Conservation (phyloP, 2,113 vertebrate genomes). For the Ascaphus truei region DNA sequence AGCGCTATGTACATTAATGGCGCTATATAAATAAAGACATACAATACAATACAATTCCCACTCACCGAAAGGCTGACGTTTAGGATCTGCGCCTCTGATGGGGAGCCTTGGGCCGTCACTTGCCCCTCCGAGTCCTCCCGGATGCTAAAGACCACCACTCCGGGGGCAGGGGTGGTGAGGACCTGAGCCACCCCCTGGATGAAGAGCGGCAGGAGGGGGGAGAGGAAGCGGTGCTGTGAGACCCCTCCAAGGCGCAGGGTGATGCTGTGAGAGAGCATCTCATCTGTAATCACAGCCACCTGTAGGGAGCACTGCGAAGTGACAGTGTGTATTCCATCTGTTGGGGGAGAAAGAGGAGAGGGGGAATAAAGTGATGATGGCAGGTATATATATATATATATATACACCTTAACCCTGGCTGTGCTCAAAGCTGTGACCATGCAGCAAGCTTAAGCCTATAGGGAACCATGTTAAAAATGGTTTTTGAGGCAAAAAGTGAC, state of each 20-base stretch:
- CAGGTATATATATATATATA: no score
- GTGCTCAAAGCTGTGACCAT: no score
- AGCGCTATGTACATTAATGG: no score
- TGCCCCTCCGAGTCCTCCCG: constrained; percentile 86
- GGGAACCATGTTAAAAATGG: no score
- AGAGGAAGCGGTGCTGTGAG: constrained; percentile 89
- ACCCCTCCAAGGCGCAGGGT: constrained; percentile 88
- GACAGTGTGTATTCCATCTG: constrained; percentile 85
- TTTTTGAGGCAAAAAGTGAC: no score
- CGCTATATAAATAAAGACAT: no score
- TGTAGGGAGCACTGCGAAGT: constrained; percentile 86
- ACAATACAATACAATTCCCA: not conserved
- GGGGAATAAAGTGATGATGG: no score
- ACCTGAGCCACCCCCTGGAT: constrained; percentile 85
- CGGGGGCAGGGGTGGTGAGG: constrained; percentile 73
- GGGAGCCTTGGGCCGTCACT: constrained; percentile 16
- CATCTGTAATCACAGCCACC: constrained; percentile 91
- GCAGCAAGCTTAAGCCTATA: no score
- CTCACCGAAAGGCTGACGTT: constrained; percentile 89
- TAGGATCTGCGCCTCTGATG: constrained; percentile 71
- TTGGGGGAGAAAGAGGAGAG: not conserved
- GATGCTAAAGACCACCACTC: constrained; percentile 88
- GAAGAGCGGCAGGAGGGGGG: constrained; percentile 82
- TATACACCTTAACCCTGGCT: no score
- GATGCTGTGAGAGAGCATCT: constrained; percentile 96